Evolutionary conservation across 1,140 invertebrate species (phyloP), one percentile per base, ranked within the genome.

Genomic region (Limonius californicus): DNA sequence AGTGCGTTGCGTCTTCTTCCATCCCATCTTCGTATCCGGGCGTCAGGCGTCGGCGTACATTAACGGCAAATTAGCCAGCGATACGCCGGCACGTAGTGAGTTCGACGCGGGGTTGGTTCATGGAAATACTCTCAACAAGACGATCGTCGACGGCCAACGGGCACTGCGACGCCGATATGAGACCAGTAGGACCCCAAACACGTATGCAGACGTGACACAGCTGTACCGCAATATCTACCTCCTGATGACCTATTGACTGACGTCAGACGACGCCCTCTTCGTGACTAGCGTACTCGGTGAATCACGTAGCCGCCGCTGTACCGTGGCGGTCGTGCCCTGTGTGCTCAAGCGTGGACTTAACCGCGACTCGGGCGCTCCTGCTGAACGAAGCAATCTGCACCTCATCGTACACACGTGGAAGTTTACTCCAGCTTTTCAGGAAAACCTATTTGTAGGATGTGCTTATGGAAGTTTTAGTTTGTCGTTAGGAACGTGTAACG

Each of bases 131-230:
- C 16, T 50, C 45, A n/a, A 3, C 14, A 19, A 50, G 20, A 21
- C 16, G 45, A 50, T 50, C 4, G 45, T 50, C 45, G 14, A 19
- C 45, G 45, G 45, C 45, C 45, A 50, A 50, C 45, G 45, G 45
- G 45, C 45, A 50, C 45, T 14, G 9, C 45, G 65, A 66, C 61
- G 63, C 63, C 64, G 69, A 70, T 72, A 72, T 72, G 66, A 71
- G 68, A 67, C 69, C 67, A 73, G 70, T 73, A 72, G 68, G 67
- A 73, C 65, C 72, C 72, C 63, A 69, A 69, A 72, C 72, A 73
- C 72, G 72, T 73, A 73, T 72, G 67, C 63, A 68, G 70, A 74
- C 72, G 72, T 74, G 72, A 72, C 70, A 68, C 72, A 74, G 71
- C 71, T 73, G 71, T 70, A 68, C 68, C 64, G 64, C 66, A 69